Conservation (phyloP, 2,888 invertebrate genomes). For the Pristionchus maxplancki region DNA sequence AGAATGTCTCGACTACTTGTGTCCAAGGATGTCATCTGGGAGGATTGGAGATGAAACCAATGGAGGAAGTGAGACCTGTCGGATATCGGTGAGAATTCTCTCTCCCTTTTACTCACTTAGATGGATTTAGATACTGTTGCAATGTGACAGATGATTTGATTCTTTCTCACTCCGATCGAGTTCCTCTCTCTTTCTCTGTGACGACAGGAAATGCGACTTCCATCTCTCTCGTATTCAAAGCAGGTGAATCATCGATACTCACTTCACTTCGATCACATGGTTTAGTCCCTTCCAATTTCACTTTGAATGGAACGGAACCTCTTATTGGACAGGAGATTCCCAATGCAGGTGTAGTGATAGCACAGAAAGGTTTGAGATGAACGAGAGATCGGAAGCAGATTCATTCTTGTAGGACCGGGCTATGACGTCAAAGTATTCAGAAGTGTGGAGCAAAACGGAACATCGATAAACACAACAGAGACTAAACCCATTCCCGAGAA, state of each 20-base stretch:
- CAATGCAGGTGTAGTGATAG: not conserved
- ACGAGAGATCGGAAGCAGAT: not conserved
- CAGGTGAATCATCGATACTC: not conserved
- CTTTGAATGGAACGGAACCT: no score
- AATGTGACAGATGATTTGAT: conserved; percentile 16
- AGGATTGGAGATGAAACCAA: not conserved
- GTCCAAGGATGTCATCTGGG: conserved; percentile 8
- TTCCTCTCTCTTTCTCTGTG: conserved; percentile 14
- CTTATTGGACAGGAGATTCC: not conserved
- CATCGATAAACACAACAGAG: not conserved
- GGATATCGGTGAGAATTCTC: not conserved
- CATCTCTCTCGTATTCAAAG: conserved; percentile 8
- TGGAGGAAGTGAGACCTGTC: not conserved
- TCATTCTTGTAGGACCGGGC: not conserved
- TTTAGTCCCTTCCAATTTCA: not conserved
- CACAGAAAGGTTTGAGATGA: not conserved
- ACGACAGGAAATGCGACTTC: not conserved
- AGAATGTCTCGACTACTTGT: conserved; percentile 25
- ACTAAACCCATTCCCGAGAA: conserved; percentile 25
- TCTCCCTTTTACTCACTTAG: not conserved
- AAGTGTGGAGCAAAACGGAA: not conserved
- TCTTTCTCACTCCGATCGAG: not conserved
- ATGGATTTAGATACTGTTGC: conserved; percentile 4
- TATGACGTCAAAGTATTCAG: not conserved
- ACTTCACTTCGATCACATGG: not conserved